A percentile compares a stretch with the other conserved stretches of the same genome.
Conservation (phyloP, 1,140 invertebrate species). For the Idris sp. region DNA sequence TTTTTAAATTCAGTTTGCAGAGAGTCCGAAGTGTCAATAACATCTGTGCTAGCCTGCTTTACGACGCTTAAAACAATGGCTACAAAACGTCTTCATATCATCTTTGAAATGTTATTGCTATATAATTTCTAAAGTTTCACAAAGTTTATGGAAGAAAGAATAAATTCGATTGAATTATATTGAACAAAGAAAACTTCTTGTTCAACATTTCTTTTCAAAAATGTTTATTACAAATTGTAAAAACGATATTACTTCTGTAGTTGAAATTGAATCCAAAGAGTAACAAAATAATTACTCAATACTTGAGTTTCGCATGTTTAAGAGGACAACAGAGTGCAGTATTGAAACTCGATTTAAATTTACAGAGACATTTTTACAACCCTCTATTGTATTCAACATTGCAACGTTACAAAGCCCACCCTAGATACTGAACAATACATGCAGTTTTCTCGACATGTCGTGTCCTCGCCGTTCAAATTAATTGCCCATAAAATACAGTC, state of each 20-base stretch:
- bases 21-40: slow-evolving; percentile 28
- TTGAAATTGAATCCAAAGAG: too few species aligned
- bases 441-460: slow-evolving; percentile 52
- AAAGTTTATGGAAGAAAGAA: too few species aligned
- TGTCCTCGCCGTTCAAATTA: slow-evolving; percentile 66
- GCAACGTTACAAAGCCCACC: slow-evolving; percentile 34
- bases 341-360: slow-evolving; percentile 44
- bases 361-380: slow-evolving; percentile 47
- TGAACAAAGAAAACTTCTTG: too few species aligned
- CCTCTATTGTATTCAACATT: slow-evolving; percentile 38
- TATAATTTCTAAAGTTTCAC: too few species aligned
- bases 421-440: slow-evolving; percentile 39
- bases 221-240: too few species aligned
- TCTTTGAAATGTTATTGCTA: too few species aligned
- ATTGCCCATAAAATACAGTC: slow-evolving; percentile 70
- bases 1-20: background rate
- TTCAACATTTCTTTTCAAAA: too few species aligned
- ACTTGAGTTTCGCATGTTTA: slow-evolving; percentile 21
- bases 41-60: slow-evolving; percentile 36
- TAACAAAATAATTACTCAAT: slow-evolving; percentile 27
- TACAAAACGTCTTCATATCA: slow-evolving; percentile 28
- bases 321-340: slow-evolving; percentile 21
- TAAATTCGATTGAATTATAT: too few species aligned
- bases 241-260: too few species aligned
- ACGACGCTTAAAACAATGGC: slow-evolving; percentile 28